Conservation (phyloP, 1,140 invertebrate genomes). For the Magallana ariakensis region DNA sequence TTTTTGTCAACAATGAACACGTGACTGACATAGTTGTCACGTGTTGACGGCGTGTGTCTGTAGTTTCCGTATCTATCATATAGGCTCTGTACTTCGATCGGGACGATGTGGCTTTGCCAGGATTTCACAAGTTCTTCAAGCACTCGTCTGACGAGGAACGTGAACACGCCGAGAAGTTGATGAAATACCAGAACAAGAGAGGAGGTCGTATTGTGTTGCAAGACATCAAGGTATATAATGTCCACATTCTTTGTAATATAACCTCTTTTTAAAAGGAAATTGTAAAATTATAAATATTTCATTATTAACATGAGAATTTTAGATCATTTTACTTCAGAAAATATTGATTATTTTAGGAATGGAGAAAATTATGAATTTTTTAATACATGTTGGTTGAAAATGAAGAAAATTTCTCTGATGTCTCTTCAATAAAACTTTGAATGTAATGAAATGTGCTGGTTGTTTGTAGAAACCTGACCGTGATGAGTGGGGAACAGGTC, state of each 20-base stretch:
- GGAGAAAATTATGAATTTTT: no score
- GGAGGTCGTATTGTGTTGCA: constrained; percentile 86
- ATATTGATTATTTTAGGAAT: no score
- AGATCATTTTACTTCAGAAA: no score
- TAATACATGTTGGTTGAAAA: no score
- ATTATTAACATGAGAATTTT: no score
- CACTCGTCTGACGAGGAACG: constrained; percentile 88
- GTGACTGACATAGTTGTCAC: background rate
- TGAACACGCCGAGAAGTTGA: constrained; percentile 87
- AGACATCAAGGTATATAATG: constrained; percentile 71
- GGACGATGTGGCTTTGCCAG: constrained; percentile 88
- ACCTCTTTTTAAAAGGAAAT: no score
- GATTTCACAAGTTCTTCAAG: constrained; percentile 87
- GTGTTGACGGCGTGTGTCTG: background rate
- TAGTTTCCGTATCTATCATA: background rate
- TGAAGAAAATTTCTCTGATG: no score
- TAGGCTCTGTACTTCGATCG: constrained; percentile 89
- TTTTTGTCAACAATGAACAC: background rate
- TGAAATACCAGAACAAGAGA: constrained; percentile 90
- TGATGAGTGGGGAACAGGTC: constrained; percentile 84
- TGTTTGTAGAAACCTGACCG: constrained; percentile 81
- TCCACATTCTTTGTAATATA: no score
- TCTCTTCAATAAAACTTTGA: no score
- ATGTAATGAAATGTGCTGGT: background rate
- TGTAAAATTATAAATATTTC: no score